Percentiles rank a stretch among this genome's conserved stretches.
These are phyloP conservation scores for Paradisaea rubra DNA, from an alignment of 2,113 vertebrate species.

Conservation along the genomic window DNA sequence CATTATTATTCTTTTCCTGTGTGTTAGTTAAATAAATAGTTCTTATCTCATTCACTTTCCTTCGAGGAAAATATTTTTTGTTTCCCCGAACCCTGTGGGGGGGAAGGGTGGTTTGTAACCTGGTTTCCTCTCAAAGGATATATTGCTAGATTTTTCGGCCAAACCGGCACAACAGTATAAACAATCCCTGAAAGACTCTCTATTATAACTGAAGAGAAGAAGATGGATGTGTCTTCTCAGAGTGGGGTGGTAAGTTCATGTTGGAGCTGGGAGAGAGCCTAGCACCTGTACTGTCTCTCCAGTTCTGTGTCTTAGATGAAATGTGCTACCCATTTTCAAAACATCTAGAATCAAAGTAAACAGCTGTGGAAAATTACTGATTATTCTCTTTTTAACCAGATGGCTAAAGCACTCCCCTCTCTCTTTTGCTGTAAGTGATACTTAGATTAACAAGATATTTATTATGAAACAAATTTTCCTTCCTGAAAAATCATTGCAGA, in stretches of 20 bases:
- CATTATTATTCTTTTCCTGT: too few species aligned
- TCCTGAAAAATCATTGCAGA: neutral
- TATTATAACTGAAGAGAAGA: neutral
- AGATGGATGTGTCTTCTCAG: neutral
- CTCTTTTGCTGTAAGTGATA: neutral
- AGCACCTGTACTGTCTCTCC: neutral
- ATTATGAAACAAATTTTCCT: conserved; percentile 13
- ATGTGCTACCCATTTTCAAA: neutral
- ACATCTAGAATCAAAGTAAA: neutral
- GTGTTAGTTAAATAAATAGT: too few species aligned
- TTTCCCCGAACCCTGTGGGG: too few species aligned
- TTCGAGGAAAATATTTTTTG: too few species aligned
- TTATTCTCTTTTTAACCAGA: neutral
- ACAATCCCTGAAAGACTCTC: neutral
- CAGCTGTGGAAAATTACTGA: neutral
- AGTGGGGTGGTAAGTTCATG: neutral
- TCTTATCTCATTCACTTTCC: too few species aligned
- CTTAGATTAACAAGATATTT: neutral
- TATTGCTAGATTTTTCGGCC: too few species aligned
- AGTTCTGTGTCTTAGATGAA: neutral
- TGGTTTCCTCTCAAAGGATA: too few species aligned
- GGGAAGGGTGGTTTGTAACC: too few species aligned
- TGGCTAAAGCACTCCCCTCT: neutral
- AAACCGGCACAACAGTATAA: too few species aligned
- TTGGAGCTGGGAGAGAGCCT: neutral